Evolutionary conservation across 2,888 invertebrate genomes (phyloP).

Genomic region (Caradrina kadenii): DNA sequence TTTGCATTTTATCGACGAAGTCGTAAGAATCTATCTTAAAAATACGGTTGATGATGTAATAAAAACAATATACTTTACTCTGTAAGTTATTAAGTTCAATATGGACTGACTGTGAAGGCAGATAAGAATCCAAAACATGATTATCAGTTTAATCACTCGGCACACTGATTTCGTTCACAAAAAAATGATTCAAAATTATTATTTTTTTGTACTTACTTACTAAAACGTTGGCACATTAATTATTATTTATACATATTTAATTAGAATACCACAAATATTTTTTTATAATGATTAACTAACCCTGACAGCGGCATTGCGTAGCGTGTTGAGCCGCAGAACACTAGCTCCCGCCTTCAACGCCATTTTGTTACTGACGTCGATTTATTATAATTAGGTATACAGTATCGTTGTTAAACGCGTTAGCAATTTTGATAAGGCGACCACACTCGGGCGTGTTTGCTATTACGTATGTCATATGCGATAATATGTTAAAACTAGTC

Average conservation of each 20-base stretch:
- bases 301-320: conserved; percentile 73
- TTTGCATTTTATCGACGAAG: too few relatives aligned
- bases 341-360: conserved; percentile 81
- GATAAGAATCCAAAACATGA: conserved; percentile 48
- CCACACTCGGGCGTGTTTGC: conserved; percentile 33
- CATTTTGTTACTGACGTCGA: conserved; percentile 78
- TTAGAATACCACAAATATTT: not conserved
- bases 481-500: conserved; percentile 23
- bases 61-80: conserved; percentile 33
- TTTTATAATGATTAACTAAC: conserved; percentile 69
- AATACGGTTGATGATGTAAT: conserved; percentile 37
- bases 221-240: not conserved
- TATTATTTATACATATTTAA: not conserved
- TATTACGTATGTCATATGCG: conserved; percentile 29
- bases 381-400: conserved; percentile 57
- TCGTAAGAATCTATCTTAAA: not conserved
- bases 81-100: conserved; percentile 39
- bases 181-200: not conserved
- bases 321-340: conserved; percentile 74
- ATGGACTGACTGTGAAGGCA: conserved; percentile 29
- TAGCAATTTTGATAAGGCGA: conserved; percentile 81
- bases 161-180: conserved; percentile 46
- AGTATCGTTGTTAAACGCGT: conserved; percentile 70
- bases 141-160: conserved; percentile 39
- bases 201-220: not conserved